These are phyloP conservation scores for Cephus spinipes DNA, from an alignment of 2,888 invertebrate species.

Conservation along the genomic window DNA sequence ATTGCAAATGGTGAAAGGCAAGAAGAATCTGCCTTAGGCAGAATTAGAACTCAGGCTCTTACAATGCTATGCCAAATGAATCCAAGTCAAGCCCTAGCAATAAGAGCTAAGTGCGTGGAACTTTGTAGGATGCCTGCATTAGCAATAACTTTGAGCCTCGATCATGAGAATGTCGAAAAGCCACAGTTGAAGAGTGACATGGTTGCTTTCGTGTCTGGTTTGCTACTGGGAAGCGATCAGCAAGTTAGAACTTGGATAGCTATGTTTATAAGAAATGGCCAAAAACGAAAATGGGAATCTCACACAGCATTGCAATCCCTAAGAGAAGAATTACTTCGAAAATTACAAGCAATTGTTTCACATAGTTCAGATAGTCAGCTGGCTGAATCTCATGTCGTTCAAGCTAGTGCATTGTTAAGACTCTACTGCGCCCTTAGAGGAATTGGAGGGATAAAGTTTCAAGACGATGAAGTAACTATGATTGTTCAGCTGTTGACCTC, in stretches of 20 bases:
- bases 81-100: slow-evolving; percentile 85
- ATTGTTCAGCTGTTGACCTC: slow-evolving; percentile 88
- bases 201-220: slow-evolving; percentile 89
- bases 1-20: slow-evolving; percentile 88
- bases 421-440: slow-evolving; percentile 93
- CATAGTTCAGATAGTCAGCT: slow-evolving; percentile 73
- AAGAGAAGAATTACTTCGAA: slow-evolving; percentile 80
- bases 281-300: slow-evolving; percentile 85
- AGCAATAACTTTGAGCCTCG: slow-evolving; percentile 85
- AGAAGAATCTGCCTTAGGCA: slow-evolving; percentile 88
- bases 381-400: slow-evolving; percentile 78
- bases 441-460: slow-evolving; percentile 92
- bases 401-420: slow-evolving; percentile 89
- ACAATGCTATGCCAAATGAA: slow-evolving; percentile 89
- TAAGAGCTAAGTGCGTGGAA: slow-evolving; percentile 90
- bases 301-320: slow-evolving; percentile 77
- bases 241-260: slow-evolving; percentile 93
- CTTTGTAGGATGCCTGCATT: slow-evolving; percentile 90
- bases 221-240: slow-evolving; percentile 90
- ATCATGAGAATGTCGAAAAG: slow-evolving; percentile 65
- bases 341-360: slow-evolving; percentile 75
- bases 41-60: slow-evolving; percentile 79
- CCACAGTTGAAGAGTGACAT: slow-evolving; percentile 67
- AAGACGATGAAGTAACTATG: slow-evolving; percentile 90
- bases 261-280: slow-evolving; percentile 87